Evolutionary conservation across 2,888 invertebrate species (phyloP), one percentile per base, ranked within the genome.

Genomic region (Steinernema scapterisci): DNA sequence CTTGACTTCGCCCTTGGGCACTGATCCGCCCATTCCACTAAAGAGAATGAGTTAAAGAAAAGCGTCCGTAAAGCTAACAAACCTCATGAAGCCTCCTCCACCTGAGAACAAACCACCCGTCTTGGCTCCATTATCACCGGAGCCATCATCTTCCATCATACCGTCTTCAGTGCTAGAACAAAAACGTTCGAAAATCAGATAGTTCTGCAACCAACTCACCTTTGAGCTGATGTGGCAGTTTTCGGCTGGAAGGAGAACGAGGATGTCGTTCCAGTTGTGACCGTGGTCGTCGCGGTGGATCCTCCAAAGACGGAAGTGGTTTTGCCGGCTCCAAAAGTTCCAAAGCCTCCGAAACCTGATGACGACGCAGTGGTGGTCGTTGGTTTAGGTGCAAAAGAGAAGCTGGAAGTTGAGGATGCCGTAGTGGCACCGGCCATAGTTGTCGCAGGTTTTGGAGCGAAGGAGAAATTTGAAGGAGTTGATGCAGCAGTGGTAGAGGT

Each of bases 1-100:
- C 54, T 54, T 54, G 21, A 54, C 54, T 54, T 54, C 54, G 25
- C 54, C 54, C 25, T 54, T 54, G 6, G 54, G 54, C 5, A 23
- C 54, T 2, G 54, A 13, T 6, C 54, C 21, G 6, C 54, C 54
- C 54, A 54, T 54, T 3, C 54, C 54, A 54, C 54, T 54, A 6
- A 54, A 54, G 25, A 13, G n/a, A n/a, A n/a, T n/a, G n/a, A n/a
- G n/a, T n/a, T n/a, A n/a, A n/a, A n/a, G n/a, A n/a, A n/a, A n/a
- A n/a, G n/a, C n/a, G n/a, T n/a, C n/a, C n/a, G n/a, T n/a, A n/a
- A n/a, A n/a, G 16, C 45, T 44, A 44, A 44, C 21, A 7, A 19
- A 54, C 54, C 54, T 54, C 25, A 54, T 21, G 25, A 54, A 54
- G n/a, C n/a, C n/a, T 23, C 54, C 54, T 6, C 23, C 21, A 16